phyloP scores from a whole-genome alignment of 2,888 invertebrate genomes.

The Drosophila atroscutellata region DNA sequence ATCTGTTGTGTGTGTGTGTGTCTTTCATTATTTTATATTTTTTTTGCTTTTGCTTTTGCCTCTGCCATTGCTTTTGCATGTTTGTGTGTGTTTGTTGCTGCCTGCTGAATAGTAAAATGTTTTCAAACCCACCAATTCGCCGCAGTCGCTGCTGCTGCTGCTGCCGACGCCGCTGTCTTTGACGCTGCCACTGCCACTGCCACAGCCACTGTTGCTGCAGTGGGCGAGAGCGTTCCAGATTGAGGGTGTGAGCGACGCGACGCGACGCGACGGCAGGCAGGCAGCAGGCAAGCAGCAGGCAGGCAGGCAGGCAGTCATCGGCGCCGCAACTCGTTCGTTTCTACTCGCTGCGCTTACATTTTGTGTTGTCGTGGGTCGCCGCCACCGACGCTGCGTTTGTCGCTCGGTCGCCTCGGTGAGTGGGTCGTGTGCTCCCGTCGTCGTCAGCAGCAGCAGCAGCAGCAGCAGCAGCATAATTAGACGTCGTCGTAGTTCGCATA shows the following conservation, averaged over 20 bases:
- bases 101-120: constrained; percentile 52
- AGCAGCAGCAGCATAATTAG: constrained; percentile 64
- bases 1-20: constrained; percentile 32
- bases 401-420: constrained; percentile 62
- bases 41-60: constrained; percentile 55
- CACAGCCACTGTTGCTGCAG: constrained; percentile 39
- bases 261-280: not conserved
- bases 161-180: constrained; percentile 1
- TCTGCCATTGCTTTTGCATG: constrained; percentile 58
- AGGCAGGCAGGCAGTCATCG: constrained; percentile 9
- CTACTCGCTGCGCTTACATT: constrained; percentile 56
- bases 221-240: constrained; percentile 44
- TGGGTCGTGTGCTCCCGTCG: constrained; percentile 57
- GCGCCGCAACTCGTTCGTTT: constrained; percentile 55
- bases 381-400: constrained; percentile 54
- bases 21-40: constrained; percentile 12
- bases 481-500: constrained; percentile 38
- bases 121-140: constrained; percentile 40
- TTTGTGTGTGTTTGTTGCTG: constrained; percentile 51
- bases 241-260: constrained; percentile 31
- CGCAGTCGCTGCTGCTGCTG: constrained; percentile 4
- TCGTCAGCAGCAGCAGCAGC: constrained; percentile 44
- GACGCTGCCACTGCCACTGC: constrained; percentile 6
- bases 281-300: constrained; percentile 9
- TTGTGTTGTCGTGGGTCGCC: constrained; percentile 75